Evolutionary conservation across 2,113 vertebrate species (phyloP).

Genomic region (Tyrannus savana): DNA sequence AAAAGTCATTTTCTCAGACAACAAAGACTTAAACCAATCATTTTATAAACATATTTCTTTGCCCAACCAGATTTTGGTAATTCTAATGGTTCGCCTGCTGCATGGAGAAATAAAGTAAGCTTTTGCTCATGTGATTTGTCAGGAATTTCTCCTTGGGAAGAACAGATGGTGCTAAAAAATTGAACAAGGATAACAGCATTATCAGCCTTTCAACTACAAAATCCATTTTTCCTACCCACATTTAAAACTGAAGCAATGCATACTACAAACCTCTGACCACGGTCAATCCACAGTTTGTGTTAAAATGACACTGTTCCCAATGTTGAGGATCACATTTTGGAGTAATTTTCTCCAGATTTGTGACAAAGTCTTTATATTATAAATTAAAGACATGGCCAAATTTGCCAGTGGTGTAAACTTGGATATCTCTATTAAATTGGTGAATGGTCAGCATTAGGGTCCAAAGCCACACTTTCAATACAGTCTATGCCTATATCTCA

Average conservation of each 20-base stretch:
- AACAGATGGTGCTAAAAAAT: conserved; percentile 74
- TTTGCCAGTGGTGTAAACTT: not conserved
- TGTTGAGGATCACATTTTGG: not conserved
- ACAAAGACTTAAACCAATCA: conserved; percentile 75
- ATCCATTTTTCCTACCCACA: conserved; percentile 1
- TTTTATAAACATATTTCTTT: conserved; percentile 79
- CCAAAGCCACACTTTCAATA: not conserved
- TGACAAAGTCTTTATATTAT: not conserved
- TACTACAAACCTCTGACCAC: not conserved
- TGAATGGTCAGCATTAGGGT: not conserved
- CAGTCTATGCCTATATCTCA: not conserved
- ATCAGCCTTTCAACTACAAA: conserved; percentile 59
- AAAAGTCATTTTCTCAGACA: conserved; percentile 75
- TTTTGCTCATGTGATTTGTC: conserved; percentile 69
- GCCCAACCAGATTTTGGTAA: conserved; percentile 75
- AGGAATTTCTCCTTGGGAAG: conserved; percentile 73
- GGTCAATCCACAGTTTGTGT: not conserved
- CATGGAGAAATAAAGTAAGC: conserved; percentile 70
- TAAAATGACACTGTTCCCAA: not conserved
- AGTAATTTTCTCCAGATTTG: not conserved
- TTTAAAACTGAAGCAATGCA: not conserved
- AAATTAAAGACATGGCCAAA: not conserved
- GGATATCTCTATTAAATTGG: not conserved
- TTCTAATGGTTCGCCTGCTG: conserved; percentile 56
- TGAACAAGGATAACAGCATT: conserved; percentile 68